Percentiles rank a stretch among this genome's conserved stretches.
Evolutionary conservation across 1,140 invertebrate species (phyloP).

Genomic region (Nephotettix cincticeps): DNA sequence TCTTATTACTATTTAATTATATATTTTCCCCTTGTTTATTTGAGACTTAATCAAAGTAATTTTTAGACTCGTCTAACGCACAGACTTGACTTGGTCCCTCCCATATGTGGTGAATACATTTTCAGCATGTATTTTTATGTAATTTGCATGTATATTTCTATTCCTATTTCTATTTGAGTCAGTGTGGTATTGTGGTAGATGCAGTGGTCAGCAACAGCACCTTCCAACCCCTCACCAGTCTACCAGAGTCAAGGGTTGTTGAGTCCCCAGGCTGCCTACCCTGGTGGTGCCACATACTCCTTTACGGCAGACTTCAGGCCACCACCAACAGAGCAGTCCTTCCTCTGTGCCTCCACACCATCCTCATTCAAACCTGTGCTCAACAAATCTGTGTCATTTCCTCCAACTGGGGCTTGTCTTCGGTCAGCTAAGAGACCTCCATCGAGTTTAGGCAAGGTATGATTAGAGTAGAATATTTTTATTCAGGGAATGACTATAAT

Average conservation of each 20-base stretch:
- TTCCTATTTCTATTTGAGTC: no score
- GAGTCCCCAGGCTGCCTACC: constrained; percentile 52
- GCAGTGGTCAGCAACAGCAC: constrained; percentile 57
- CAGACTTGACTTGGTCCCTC: no score
- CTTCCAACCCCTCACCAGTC: constrained; percentile 35
- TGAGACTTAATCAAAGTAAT: no score
- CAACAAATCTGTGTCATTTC: constrained; percentile 20
- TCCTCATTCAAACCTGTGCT: constrained; percentile 44
- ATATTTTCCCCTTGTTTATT: no score
- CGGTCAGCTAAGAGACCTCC: neutral
- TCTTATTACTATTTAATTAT: no score
- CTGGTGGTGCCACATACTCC: constrained; percentile 66
- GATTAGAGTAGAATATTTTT: no score
- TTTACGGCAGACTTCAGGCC: constrained; percentile 76
- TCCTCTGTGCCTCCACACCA: constrained; percentile 40
- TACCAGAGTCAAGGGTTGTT: constrained; percentile 36
- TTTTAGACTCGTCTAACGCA: no score
- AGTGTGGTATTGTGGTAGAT: no score
- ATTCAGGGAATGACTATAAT: no score
- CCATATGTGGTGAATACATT: no score
- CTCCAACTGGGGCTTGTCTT: neutral
- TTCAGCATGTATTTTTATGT: no score
- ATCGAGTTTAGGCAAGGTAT: neutral
- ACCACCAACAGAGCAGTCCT: constrained; percentile 37
- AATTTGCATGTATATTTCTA: no score